phyloP scores from a whole-genome alignment of 2,113 vertebrate genomes.

The Ictalurus punctatus region DNA sequence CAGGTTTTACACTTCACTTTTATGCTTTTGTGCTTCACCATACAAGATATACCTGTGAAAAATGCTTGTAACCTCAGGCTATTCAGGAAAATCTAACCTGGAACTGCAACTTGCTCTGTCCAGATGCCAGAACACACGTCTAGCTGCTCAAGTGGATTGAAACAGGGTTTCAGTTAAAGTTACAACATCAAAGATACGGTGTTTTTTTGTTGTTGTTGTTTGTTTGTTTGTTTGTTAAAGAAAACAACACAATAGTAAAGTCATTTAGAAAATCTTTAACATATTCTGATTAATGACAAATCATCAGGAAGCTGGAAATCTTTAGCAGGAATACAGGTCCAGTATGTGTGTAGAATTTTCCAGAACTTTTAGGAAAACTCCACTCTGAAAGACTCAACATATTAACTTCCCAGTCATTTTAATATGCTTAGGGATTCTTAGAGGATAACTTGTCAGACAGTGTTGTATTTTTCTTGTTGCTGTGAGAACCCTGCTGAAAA shows the following conservation, averaged over 20 bases:
- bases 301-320: background rate
- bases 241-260: background rate
- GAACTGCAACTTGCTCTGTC: background rate
- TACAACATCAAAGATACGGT: background rate
- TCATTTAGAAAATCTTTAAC: background rate
- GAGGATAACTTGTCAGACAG: background rate
- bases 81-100: background rate
- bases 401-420: background rate
- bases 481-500: background rate
- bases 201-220: background rate
- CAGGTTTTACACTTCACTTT: background rate
- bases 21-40: background rate
- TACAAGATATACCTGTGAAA: background rate
- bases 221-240: too few relatives aligned
- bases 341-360: background rate
- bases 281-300: background rate
- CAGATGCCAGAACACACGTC: background rate
- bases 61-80: background rate
- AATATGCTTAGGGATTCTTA: background rate
- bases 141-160: background rate
- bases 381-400: background rate
- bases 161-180: background rate
- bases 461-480: background rate
- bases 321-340: background rate
- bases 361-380: background rate